These are phyloP conservation scores for Erythrocercus mccallii DNA, from an alignment of 2,113 vertebrate genomes.

Conservation along the genomic window DNA sequence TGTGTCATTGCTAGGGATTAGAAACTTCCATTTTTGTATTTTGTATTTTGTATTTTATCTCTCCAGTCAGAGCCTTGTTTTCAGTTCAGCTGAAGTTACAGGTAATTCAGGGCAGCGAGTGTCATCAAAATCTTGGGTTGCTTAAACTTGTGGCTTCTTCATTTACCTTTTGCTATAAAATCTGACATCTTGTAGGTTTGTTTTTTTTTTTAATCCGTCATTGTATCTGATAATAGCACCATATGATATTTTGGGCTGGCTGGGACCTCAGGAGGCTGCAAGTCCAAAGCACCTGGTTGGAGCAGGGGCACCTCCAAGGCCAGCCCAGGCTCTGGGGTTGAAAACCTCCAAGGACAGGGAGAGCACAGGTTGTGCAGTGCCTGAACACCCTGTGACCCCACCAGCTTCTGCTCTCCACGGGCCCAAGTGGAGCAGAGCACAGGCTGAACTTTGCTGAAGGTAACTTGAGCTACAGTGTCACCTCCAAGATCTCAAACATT, in stretches of 20 bases:
- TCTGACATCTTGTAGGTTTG: accelerated
- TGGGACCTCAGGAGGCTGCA: neutral
- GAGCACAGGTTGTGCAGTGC: neutral
- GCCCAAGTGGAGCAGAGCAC: neutral
- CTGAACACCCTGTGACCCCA: neutral
- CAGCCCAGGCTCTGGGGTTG: neutral
- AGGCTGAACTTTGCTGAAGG: neutral
- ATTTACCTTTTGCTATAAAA: neutral
- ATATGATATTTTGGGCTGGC: neutral
- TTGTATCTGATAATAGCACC: neutral
- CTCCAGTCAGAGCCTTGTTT: neutral
- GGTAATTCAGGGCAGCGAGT: neutral
- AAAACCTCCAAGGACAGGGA: neutral
- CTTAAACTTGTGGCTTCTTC: neutral
- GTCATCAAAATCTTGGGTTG: neutral
- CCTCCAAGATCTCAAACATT: neutral
- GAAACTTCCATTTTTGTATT: neutral
- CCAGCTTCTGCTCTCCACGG: neutral
- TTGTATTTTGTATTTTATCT: neutral
- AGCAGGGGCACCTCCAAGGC: neutral
- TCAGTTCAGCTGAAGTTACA: neutral
- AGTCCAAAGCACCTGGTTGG: neutral
- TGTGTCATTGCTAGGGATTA: neutral
- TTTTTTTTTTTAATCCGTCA: neutral
- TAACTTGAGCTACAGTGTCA: neutral